Conservation (phyloP, 1,140 invertebrate genomes). For the Anoplolepis gracilipes region DNA sequence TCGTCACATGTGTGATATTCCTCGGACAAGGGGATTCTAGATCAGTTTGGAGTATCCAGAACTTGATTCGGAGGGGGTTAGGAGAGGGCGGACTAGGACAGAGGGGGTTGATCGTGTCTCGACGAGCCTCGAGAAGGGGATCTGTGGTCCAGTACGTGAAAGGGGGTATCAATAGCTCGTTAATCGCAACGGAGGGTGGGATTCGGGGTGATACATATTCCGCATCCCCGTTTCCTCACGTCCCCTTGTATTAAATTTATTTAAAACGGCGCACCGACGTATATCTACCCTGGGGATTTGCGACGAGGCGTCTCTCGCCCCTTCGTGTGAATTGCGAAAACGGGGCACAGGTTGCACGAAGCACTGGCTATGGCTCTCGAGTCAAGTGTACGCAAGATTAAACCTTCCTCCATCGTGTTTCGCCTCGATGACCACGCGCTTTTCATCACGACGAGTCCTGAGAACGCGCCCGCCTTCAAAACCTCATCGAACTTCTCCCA, state of each 20-base stretch:
- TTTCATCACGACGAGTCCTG: constrained; percentile 49
- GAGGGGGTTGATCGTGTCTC: constrained; percentile 40
- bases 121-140: constrained; percentile 41
- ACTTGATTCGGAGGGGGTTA: constrained; percentile 34
- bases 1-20: constrained; percentile 78
- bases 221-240: neutral
- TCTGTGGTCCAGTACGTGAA: constrained; percentile 52
- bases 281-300: constrained; percentile 43
- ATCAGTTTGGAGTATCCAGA: constrained; percentile 47
- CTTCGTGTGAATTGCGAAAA: constrained; percentile 80
- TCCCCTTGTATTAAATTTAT: constrained; percentile 82
- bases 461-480: constrained; percentile 50
- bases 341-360: constrained; percentile 78
- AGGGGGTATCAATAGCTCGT: constrained; percentile 84
- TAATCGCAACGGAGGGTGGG: constrained; percentile 75
- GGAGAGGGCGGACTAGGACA: constrained; percentile 3
- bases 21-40: constrained; percentile 40
- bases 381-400: constrained; percentile 79
- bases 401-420: constrained; percentile 58
- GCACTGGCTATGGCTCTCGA: constrained; percentile 68
- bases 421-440: constrained; percentile 31
- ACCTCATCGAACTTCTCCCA: constrained; percentile 48
- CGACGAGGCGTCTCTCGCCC: constrained; percentile 24
- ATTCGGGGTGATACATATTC: constrained; percentile 54
- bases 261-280: constrained; percentile 76